Evolutionary conservation across 1,140 invertebrate species (phyloP), one percentile per base, ranked within the genome.

Genomic region (Drosophila burlai): DNA sequence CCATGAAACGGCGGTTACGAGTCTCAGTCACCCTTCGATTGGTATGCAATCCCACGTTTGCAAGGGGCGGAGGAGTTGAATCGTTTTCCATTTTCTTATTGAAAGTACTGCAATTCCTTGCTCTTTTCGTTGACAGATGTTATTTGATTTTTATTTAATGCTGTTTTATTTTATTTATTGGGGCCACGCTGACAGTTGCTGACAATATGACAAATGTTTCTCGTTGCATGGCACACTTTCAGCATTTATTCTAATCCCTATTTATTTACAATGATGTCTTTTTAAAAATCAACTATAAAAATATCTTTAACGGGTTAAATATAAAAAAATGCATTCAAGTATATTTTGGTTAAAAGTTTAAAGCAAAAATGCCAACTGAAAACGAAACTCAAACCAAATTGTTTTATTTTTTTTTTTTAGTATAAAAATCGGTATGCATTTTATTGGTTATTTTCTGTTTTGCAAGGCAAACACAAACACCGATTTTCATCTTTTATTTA

Each of bases 1-100:
- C 36, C 9, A 73, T 67, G 18, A 52, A 18, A 29, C 74, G 65
- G 4, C 66, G 57, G 26, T 75, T 50, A 21, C 46, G 67, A 1
- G 52, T 21, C 16, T 71, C 59, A 0, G 76, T 47, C 73, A 89
- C 57, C 8, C 57, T 18, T 11, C 43, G 43, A 18, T 45, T 18
- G n/a, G n/a, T 80, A 24, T 38, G 29, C 8, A 87, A 21, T 10
- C 84, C 84, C 21, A 87, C 31, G 21, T 49, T 43, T 2, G 65
- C 42, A 16, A 87, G 49, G 11, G 62, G 31, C 26, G 73, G 77
- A 1, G 82, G 82, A 26, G 82, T 85, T 24, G 47, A 26, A 26
- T n/a, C 8, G 15, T 5, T 29, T 26, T 26, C 7, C 47, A 26
- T 49, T 49, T 47, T 47, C 13, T 15, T 10, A 3, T 8, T 26